A percentile compares a stretch with the other conserved stretches of the same genome.
Evolutionary conservation across 2,797 vertebrate genomes (phyloP).

Genomic region (Urosaurus nigricauda): DNA sequence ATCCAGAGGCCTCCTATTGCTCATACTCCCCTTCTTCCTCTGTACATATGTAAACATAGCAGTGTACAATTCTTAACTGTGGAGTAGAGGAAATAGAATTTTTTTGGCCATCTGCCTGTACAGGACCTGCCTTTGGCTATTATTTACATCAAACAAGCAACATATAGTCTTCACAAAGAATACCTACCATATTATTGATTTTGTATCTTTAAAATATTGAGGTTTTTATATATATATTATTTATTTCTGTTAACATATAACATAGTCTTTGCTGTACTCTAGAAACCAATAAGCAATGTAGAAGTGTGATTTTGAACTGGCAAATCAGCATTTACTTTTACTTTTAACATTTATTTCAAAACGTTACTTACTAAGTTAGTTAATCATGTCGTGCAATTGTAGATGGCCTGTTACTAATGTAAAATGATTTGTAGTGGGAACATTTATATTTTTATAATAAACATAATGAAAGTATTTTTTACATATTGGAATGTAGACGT

Average conservation of each 20-base stretch:
- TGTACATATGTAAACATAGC: constrained; percentile 97
- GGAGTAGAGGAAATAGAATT: constrained; percentile 86
- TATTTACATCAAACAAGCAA: constrained; percentile 79
- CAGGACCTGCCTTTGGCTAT: constrained; percentile 81
- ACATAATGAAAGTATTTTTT: constrained; percentile 99
- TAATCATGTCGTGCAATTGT: constrained; percentile 89
- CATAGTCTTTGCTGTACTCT: constrained; percentile 76
- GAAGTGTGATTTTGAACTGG: constrained; percentile 84
- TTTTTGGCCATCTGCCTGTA: constrained; percentile 92
- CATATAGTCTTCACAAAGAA: constrained; percentile 84
- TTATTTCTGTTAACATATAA: constrained; percentile 92
- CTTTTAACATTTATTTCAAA: constrained; percentile 88
- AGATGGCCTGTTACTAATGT: constrained; percentile 99
- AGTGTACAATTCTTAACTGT: constrained; percentile 87
- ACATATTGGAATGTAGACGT: constrained; percentile 90
- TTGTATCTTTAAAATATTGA: constrained; percentile 87
- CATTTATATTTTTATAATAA: constrained; percentile 99
- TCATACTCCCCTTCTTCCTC: constrained; percentile 74
- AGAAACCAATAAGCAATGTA: constrained; percentile 89
- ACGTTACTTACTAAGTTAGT: constrained; percentile 85
- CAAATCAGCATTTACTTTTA: constrained; percentile 90
- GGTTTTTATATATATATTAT: constrained; percentile 84
- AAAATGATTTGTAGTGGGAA: constrained; percentile 99
- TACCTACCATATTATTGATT: constrained; percentile 84
- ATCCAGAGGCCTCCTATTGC: constrained; percentile 74